phyloP scores from a whole-genome alignment of 23 tunicate genomes.

The Ciona savignyi region DNA sequence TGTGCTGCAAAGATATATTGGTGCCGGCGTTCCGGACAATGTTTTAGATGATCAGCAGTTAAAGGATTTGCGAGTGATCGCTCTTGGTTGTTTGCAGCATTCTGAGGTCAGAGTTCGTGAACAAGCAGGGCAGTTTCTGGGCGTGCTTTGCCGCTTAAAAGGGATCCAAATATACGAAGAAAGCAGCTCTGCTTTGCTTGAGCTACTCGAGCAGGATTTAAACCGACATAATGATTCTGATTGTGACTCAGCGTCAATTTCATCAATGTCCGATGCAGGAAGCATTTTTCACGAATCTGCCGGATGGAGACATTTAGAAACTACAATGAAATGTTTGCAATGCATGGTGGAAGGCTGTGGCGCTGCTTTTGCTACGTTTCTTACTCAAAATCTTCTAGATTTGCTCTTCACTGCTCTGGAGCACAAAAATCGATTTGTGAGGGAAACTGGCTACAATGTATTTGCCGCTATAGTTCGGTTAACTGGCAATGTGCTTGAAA shows the following conservation, averaged over 20 bases:
- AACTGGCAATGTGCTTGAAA: constrained; percentile 30
- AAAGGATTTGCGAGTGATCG: constrained; percentile 8
- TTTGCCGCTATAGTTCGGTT: constrained; percentile 56
- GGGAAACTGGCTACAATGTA: constrained; percentile 91
- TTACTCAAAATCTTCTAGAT: constrained; percentile 64
- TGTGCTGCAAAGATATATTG: constrained; percentile 19
- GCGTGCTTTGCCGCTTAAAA: constrained; percentile 38
- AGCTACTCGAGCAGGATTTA: constrained; percentile 22
- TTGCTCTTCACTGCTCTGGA: constrained; percentile 44
- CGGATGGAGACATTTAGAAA: constrained; percentile 96
- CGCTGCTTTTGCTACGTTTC: constrained; percentile 37
- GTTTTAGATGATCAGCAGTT: neutral
- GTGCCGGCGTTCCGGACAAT: neutral
- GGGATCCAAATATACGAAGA: constrained; percentile 17
- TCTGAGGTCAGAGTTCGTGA: constrained; percentile 66
- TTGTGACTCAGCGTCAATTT: neutral
- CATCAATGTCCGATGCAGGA: constrained; percentile 15
- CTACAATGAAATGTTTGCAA: constrained; percentile 86
- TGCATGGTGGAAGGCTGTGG: constrained; percentile 84
- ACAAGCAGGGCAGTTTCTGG: constrained; percentile 56
- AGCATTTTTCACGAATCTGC: constrained; percentile 87
- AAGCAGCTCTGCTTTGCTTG: constrained; percentile 6
- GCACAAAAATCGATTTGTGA: constrained; percentile 82
- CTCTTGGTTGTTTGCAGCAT: constrained; percentile 33
- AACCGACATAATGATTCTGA: constrained; percentile 48